Base-by-base conservation (phyloP, 2,888 invertebrate genomes). In the Limnephilus auricula region DNA sequence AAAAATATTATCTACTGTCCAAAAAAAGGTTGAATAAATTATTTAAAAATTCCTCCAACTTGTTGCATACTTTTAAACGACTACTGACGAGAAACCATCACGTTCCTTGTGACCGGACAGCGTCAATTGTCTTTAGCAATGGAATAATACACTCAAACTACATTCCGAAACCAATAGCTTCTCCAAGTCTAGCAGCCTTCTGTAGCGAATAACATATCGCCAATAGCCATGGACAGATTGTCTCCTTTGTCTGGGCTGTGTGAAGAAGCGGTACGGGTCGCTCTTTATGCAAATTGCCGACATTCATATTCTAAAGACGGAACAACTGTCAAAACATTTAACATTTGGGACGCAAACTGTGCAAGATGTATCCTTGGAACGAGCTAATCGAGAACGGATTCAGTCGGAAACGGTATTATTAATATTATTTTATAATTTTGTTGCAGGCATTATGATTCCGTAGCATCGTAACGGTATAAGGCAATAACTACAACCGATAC, bases 271-370 rank as follows among this genome's bases (percentile, higher is more conserved):
- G 4, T 2, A 10, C 31, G 32, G 50, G 86, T 86, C 86, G 86
- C 86, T 83, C 83, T 92, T 91, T 91, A 92, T 92, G 92, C 92
- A 89, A 92, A 92, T 92, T 40, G 85, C 80, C 10, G 87, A 18
- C 30, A 86, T 92, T 90, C 91, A 91, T 90, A 92, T 92, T 91
- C 92, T 89, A 83, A 86, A 89, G 89, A 79, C 83, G 91, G 45
- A 89, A 45, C 89, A 90, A 89, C 92, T 92, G 92, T 92, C 92
- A 92, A 92, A 92, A 92, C 92, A 92, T 82, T 92, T 91, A 86
- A 89, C 78, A 65, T 65, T 65, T 65, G 65, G 65, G 6, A 65
- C n/a, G 25, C 65, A 90, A 90, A 65, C 34, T 65, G 30, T 65
- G 9, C 32, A 34, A 31, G 65, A 15, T 65, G 2, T 32, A 50